Evolutionary conservation across 2,888 invertebrate genomes (phyloP).

Genomic region (Bombylius discolor): DNA sequence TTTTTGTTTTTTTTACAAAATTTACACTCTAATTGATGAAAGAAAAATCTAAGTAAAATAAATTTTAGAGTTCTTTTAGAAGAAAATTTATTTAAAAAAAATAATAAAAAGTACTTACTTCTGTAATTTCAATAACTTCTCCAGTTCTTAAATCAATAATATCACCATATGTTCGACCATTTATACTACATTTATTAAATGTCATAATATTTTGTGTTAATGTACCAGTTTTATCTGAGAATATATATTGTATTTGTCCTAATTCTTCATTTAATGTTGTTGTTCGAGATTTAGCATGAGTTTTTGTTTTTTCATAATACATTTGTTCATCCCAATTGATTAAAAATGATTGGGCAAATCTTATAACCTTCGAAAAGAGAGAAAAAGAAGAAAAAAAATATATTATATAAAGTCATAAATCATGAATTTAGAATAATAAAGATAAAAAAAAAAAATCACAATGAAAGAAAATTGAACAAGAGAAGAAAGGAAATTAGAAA

Average conservation of each 20-base stretch:
- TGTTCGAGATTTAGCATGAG: constrained; percentile 88
- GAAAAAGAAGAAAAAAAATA: not conserved
- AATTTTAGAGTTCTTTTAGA: no score
- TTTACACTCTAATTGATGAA: no score
- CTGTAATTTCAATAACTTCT: constrained; percentile 72
- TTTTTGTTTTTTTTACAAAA: no score
- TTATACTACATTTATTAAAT: constrained; percentile 97
- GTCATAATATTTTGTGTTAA: constrained; percentile 99
- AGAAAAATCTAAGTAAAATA: no score
- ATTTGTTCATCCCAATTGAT: constrained; percentile 99
- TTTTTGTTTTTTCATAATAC: constrained; percentile 83
- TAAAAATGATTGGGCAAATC: constrained; percentile 94
- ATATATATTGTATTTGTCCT: constrained; percentile 97
- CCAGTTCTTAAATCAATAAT: constrained; percentile 75
- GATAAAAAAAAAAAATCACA: not conserved
- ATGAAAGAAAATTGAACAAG: not conserved
- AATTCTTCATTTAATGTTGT: constrained; percentile 98
- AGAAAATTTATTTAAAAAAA: constrained; percentile 1
- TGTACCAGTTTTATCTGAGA: constrained; percentile 99
- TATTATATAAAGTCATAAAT: not conserved
- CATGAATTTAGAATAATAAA: not conserved
- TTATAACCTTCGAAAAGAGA: constrained; percentile 70
- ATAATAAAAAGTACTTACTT: constrained; percentile 44
- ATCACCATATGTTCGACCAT: constrained; percentile 85
- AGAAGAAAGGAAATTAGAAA: not conserved